These are phyloP conservation scores for Heteromormyrus szaboi DNA, from an alignment of 2,797 vertebrate genomes.

Conservation along the genomic window DNA sequence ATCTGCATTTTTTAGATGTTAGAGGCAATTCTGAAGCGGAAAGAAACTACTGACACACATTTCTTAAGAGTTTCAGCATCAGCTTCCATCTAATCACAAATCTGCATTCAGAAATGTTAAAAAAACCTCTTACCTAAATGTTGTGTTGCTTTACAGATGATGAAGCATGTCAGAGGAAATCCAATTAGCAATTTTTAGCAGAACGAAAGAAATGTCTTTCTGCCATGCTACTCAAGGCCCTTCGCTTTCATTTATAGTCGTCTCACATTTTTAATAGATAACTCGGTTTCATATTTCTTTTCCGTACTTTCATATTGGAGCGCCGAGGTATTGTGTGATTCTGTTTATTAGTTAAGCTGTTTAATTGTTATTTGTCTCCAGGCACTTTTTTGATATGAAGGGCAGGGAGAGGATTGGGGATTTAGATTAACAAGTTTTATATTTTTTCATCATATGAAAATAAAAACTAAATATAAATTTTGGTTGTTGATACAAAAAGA, in stretches of 20 bases:
- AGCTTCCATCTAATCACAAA: neutral
- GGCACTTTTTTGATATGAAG: neutral
- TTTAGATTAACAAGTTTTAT: neutral
- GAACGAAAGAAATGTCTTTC: neutral
- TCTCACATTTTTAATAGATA: neutral
- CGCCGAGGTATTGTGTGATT: neutral
- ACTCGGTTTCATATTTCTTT: neutral
- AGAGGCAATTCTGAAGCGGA: neutral
- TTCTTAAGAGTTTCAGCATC: neutral
- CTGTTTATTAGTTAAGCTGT: neutral
- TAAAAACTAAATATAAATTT: neutral
- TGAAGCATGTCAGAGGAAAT: constrained; percentile 1
- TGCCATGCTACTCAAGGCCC: neutral
- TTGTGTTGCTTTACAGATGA: constrained; percentile 15
- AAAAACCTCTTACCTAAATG: neutral
- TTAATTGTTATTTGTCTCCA: neutral
- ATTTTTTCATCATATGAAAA: neutral
- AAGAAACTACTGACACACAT: neutral
- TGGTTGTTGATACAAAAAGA: neutral
- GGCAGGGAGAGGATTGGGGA: neutral
- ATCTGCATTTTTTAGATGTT: neutral
- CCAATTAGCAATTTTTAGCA: constrained; percentile 12
- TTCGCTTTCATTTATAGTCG: neutral
- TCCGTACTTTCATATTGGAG: neutral
- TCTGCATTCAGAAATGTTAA: neutral